Percentiles rank a stretch among this genome's conserved stretches.
Conservation (phyloP, 2,888 invertebrate genomes). For the Ephialtes manifestator region DNA sequence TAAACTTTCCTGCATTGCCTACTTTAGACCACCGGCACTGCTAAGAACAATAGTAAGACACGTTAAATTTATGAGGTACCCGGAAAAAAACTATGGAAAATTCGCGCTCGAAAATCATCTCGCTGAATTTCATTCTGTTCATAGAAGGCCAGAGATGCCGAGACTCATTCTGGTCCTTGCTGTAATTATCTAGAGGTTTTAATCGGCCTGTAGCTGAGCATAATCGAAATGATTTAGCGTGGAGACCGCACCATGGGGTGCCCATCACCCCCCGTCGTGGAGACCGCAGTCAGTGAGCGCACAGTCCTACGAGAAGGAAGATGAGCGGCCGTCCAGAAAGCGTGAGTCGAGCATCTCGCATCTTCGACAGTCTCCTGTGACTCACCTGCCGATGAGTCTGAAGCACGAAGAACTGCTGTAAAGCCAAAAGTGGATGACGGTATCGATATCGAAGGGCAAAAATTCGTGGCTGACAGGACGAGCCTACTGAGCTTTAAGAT, state of each 20-base stretch:
- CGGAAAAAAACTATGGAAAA: slow-evolving; percentile 47
- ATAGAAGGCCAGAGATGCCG: slow-evolving; percentile 1
- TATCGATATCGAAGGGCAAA: slow-evolving; percentile 23
- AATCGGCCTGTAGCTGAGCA: slow-evolving; percentile 73
- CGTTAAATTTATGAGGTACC: slow-evolving; percentile 35
- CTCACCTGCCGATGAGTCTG: slow-evolving; percentile 67
- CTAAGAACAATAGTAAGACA: slow-evolving; percentile 19
- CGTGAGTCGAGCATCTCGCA: slow-evolving; percentile 54
- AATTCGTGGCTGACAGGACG: background rate
- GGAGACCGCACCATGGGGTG: slow-evolving; percentile 77
- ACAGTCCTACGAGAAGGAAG: slow-evolving; percentile 35
- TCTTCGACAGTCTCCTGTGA: slow-evolving; percentile 70
- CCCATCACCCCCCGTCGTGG: slow-evolving; percentile 76
- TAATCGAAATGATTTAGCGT: slow-evolving; percentile 80
- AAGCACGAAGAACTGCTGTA: slow-evolving; percentile 18
- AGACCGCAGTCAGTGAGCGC: slow-evolving; percentile 66
- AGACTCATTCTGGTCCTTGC: slow-evolving; percentile 58
- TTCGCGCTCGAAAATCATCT: slow-evolving; percentile 42
- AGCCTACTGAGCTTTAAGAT: slow-evolving; percentile 15
- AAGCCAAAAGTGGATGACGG: slow-evolving; percentile 43
- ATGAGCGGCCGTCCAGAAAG: slow-evolving; percentile 32
- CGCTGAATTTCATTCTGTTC: slow-evolving; percentile 11
- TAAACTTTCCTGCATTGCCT: background rate
- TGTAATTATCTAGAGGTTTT: slow-evolving; percentile 78
- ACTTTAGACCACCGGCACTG: slow-evolving; percentile 49